Conservation (phyloP, 2,113 vertebrate genomes). For the Paedocypris sp. region DNA sequence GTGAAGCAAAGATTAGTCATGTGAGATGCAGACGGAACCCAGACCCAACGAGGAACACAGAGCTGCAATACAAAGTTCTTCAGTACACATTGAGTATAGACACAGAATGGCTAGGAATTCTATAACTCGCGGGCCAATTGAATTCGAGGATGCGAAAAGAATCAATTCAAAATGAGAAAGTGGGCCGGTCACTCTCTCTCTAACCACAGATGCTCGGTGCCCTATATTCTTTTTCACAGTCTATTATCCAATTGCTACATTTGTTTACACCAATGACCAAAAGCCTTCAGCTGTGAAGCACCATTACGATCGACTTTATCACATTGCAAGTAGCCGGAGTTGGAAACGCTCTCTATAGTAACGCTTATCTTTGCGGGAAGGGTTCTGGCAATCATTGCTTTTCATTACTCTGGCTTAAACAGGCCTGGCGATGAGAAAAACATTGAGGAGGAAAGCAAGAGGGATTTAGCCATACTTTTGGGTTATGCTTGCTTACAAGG, state of each 20-base stretch:
- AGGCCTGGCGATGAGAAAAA: not conserved
- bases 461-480: no score
- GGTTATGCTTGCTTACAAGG: no score
- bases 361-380: constrained; percentile 4
- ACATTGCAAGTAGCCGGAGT: not conserved
- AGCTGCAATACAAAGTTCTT: constrained; percentile 22
- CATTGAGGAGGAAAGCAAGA: not conserved
- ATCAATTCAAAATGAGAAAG: constrained; percentile 57
- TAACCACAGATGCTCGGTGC: constrained; percentile 27
- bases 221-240: constrained; percentile 44
- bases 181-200: constrained; percentile 43
- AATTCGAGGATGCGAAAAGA: no score
- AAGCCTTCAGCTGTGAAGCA: constrained; percentile 4
- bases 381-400: not conserved
- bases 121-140: no score
- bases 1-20: constrained; percentile 9
- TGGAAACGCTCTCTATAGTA: not conserved
- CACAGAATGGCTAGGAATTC: no score
- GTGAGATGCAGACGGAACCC: constrained; percentile 5
- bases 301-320: constrained; percentile 12
- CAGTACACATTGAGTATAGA: constrained; percentile 7
- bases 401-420: not conserved
- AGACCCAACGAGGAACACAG: not conserved
- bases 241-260: constrained; percentile 53
- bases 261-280: constrained; percentile 40